A percentile compares a stretch with the other conserved stretches of the same genome.
Evolutionary conservation across 2,113 vertebrate species (phyloP).

Genomic region (Hydrolagus affinis): DNA sequence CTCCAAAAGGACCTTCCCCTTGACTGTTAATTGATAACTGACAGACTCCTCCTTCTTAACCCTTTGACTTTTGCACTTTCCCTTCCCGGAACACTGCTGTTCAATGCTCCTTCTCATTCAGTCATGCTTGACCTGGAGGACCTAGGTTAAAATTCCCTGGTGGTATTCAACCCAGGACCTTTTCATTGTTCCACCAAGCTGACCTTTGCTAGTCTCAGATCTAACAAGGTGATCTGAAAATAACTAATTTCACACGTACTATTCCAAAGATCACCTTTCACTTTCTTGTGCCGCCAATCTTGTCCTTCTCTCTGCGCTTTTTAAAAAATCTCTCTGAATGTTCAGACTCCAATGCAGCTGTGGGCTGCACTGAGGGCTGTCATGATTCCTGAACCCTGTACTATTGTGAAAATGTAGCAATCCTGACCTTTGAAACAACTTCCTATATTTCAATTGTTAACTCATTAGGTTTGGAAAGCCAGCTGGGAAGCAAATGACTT

Average conservation of each 20-base stretch:
- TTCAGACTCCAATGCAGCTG: slow-evolving; percentile 60
- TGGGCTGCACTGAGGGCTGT: slow-evolving; percentile 82
- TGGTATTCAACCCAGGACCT: slow-evolving; percentile 55
- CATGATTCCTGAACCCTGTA: slow-evolving; percentile 71
- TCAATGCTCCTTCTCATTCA: slow-evolving; percentile 51
- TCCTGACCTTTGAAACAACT: slow-evolving; percentile 62
- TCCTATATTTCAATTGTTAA: slow-evolving; percentile 72
- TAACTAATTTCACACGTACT: slow-evolving; percentile 48
- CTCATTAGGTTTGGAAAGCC: slow-evolving; percentile 57
- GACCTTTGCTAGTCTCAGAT: slow-evolving; percentile 50
- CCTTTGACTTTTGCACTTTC: slow-evolving; percentile 48
- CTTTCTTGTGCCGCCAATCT: slow-evolving; percentile 45
- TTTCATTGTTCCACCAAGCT: slow-evolving; percentile 51
- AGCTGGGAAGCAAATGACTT: slow-evolving; percentile 55
- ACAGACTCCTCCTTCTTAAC: slow-evolving; percentile 42
- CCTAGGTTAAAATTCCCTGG: slow-evolving; percentile 64
- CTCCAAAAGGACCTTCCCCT: slow-evolving; percentile 35
- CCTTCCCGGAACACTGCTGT: slow-evolving; percentile 41
- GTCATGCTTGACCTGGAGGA: slow-evolving; percentile 63
- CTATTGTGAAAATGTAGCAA: slow-evolving; percentile 70
- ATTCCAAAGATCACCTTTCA: slow-evolving; percentile 54
- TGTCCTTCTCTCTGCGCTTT: slow-evolving; percentile 44
- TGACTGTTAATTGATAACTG: slow-evolving; percentile 43
- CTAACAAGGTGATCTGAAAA: slow-evolving; percentile 57
- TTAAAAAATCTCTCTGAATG: slow-evolving; percentile 50